Evolutionary conservation across 2,888 invertebrate species (phyloP).

Genomic region (Tiliacea aurago): DNA sequence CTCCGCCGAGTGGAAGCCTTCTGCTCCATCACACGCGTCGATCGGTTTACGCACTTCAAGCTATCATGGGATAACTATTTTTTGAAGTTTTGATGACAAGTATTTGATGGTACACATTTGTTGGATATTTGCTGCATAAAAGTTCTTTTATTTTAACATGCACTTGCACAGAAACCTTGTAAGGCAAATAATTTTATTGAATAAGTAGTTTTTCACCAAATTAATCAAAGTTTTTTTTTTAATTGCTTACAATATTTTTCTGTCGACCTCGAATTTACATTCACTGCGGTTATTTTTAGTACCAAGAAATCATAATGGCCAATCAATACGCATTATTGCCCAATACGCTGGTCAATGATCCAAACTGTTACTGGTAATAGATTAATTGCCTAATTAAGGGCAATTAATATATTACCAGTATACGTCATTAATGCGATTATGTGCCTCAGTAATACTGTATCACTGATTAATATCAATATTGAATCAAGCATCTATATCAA

Average conservation of each 20-base stretch:
- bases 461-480: conserved; percentile 73
- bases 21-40: conserved; percentile 83
- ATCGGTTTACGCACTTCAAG: conserved; percentile 70
- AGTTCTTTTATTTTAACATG: neutral
- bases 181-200: neutral
- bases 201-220: neutral
- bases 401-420: conserved; percentile 60
- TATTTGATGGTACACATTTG: neutral
- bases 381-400: conserved; percentile 51
- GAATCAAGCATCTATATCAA: conserved; percentile 68
- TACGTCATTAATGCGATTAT: conserved; percentile 58
- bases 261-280: neutral
- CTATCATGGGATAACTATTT: conserved; percentile 39
- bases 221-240: neutral
- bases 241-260: neutral
- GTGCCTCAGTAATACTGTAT: conserved; percentile 56
- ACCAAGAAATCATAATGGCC: neutral
- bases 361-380: conserved; percentile 29
- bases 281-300: neutral
- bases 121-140: neutral
- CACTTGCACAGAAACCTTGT: neutral
- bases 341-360: conserved; percentile 47
- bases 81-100: conserved; percentile 12
- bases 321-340: conserved; percentile 17
- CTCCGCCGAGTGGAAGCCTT: conserved; percentile 85